phyloP scores from a whole-genome alignment of 2,888 invertebrate genomes.

The Apodemia zela region DNA sequence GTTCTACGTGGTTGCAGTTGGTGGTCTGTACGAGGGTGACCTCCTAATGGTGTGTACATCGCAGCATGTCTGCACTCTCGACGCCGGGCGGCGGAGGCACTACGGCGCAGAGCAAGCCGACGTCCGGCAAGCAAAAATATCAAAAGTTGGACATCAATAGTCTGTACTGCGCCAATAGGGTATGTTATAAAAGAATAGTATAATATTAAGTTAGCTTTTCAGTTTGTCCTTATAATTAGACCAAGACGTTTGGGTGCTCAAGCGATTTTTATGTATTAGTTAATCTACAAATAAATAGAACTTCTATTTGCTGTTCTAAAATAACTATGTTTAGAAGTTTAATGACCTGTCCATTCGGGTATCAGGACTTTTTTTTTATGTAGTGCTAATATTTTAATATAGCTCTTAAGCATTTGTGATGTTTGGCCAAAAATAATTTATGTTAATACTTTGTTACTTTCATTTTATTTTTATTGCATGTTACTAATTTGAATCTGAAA shows the following conservation, averaged over 20 bases:
- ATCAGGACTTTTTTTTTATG: too few species aligned
- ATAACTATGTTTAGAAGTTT: too few species aligned
- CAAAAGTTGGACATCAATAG: conserved; percentile 98
- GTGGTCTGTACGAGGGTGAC: conserved; percentile 74
- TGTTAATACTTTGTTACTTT: too few species aligned
- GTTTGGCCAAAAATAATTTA: too few species aligned
- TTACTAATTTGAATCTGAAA: too few species aligned
- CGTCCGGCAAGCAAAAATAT: conserved; percentile 94
- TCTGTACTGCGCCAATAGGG: conserved; percentile 93
- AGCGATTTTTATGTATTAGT: too few species aligned
- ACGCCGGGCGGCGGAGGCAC: conserved; percentile 85
- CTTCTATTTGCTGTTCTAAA: neutral
- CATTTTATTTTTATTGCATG: too few species aligned
- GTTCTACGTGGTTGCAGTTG: conserved; percentile 67
- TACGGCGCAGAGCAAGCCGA: conserved; percentile 80
- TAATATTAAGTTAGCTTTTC: neutral
- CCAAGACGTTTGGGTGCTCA: neutral
- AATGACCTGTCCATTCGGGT: too few species aligned
- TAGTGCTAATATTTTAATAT: too few species aligned
- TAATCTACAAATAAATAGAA: conserved; percentile 13
- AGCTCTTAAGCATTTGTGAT: too few species aligned
- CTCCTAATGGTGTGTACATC: conserved; percentile 93
- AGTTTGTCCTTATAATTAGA: too few species aligned
- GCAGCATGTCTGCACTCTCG: conserved; percentile 98
- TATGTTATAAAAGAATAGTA: conserved; percentile 63